Conservation (phyloP, 1,140 invertebrate species). For the Arctopsyche grandis region DNA sequence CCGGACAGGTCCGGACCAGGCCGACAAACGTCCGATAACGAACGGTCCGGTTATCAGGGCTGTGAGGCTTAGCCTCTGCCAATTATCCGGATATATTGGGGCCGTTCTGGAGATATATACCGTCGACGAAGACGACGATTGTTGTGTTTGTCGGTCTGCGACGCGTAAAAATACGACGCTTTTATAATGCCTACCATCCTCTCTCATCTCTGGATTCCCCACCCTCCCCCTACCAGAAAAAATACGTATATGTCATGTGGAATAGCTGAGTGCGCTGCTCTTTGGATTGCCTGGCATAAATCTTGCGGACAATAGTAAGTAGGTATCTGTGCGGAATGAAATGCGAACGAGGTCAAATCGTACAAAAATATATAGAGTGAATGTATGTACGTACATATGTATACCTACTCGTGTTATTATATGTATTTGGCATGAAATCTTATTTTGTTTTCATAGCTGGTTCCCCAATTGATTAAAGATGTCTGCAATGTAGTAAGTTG, state of each 20-base stretch:
- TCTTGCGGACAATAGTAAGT: slow-evolving; percentile 9
- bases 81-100: slow-evolving; percentile 51
- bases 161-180: neutral
- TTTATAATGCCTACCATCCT: neutral
- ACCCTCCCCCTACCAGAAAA: neutral
- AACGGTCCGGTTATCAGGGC: slow-evolving; percentile 45
- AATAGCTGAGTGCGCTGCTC: slow-evolving; percentile 18
- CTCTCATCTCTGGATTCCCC: neutral
- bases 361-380: neutral
- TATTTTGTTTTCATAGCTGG: too few relatives aligned
- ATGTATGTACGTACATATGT: too few relatives aligned
- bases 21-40: slow-evolving; percentile 42
- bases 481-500: too few relatives aligned
- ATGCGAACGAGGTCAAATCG: neutral
- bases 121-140: slow-evolving; percentile 7
- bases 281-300: slow-evolving; percentile 7
- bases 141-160: slow-evolving; percentile 27
- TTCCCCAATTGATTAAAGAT: too few relatives aligned
- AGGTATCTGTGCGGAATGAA: neutral
- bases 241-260: neutral
- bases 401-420: too few relatives aligned
- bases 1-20: too few relatives aligned
- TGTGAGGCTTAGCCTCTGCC: slow-evolving; percentile 46
- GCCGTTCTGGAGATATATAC: slow-evolving; percentile 45
- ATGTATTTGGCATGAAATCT: too few relatives aligned